Base-by-base conservation (phyloP, 2,113 vertebrate genomes). In the Ptyas mucosa region DNA sequence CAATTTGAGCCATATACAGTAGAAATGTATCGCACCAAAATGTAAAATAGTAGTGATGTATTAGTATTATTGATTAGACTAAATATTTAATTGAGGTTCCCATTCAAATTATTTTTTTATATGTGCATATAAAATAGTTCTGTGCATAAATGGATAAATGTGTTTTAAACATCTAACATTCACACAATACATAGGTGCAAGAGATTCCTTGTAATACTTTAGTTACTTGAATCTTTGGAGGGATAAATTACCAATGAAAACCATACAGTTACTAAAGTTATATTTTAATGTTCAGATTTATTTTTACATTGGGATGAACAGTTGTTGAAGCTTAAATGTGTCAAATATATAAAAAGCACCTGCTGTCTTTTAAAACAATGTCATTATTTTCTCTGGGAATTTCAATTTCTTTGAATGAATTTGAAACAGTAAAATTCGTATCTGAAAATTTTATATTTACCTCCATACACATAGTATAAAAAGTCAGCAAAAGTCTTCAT, bases 321-420 rank as follows among this genome's bases (percentile, higher is more conserved):
- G 1, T 53, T 55, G n/a, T 55, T 49, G 12, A 39, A 23, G n/a
- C n/a, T 92, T 85, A 58, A 92, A 55, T 29, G 1, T 23, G 26
- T 43, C 85, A 54, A 51, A 54, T 29, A 26, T 43, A n/a, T 49
- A 94, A 85, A 89, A 85, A 91, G n/a, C 94, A 93, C 29, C 94
- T 90, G 51, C 46, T 89, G 0, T 95, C 85, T 89, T 96, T 95
- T 94, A 93, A 96, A 94, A 93, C 3, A 95, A 69, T 93, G 93
- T 91, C 69, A 18, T 43, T 94, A 87, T 51, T 94, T 95, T 94
- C 21, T 92, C 39, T 87, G 26, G 93, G 75, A 91, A 94, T 52
- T 94, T 11, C 55, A 92, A 95, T 95, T 51, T 94, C 9, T 90
- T 94, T 23, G 92, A 94, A 93, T 93, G 94, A 85, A 85, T 94